These are phyloP conservation scores for Echeneis naucrates DNA, from an alignment of 2,797 vertebrate species.

Conservation along the genomic window DNA sequence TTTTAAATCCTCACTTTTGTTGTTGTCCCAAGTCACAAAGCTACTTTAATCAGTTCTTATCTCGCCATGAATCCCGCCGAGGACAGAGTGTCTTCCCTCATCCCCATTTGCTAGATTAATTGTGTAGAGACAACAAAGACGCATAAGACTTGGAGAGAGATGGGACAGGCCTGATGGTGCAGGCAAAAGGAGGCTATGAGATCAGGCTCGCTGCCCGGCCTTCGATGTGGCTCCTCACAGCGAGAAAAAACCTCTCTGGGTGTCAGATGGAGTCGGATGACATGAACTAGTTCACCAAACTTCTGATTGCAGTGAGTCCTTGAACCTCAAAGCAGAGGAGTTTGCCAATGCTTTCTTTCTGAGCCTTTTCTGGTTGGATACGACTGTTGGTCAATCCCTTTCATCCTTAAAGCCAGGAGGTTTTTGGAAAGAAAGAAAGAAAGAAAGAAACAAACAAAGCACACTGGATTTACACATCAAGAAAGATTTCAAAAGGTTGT, in stretches of 20 bases:
- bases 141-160: background rate
- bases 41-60: background rate
- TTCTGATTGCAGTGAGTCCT: background rate
- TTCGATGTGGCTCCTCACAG: constrained; percentile 2
- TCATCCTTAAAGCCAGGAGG: no score
- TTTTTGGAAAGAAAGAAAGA: no score
- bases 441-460: no score
- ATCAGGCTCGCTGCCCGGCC: background rate
- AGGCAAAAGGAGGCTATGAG: background rate
- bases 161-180: background rate
- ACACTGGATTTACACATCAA: no score
- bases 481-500: no score
- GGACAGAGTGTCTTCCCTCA: background rate
- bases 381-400: background rate
- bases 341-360: background rate
- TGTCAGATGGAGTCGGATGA: background rate
- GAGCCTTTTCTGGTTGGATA: background rate
- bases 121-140: constrained; percentile 10
- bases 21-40: background rate
- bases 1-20: background rate
- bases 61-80: background rate
- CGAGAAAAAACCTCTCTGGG: background rate
- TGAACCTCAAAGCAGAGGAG: background rate
- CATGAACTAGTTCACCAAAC: background rate
- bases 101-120: constrained; percentile 10